Conservation (phyloP, 92 coral and sea anemone species). For the Porites rus region DNA sequence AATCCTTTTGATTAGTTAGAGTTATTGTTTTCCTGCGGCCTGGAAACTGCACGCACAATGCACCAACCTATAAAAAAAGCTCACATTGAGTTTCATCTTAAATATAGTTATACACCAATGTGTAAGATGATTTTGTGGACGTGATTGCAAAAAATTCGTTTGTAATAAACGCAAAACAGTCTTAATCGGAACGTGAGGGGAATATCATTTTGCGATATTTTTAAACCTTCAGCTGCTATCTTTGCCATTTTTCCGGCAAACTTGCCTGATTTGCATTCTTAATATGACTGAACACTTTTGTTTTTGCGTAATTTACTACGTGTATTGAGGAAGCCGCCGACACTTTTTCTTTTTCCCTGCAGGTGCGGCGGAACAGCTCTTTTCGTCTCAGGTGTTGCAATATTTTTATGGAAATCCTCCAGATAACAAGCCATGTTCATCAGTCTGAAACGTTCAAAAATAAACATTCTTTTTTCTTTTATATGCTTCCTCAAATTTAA, state of each 20-base stretch:
- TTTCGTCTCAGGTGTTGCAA: slow-evolving; percentile 28
- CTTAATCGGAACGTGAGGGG: background rate
- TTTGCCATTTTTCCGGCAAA: background rate
- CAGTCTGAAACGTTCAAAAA: background rate
- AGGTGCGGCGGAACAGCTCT: slow-evolving; percentile 50
- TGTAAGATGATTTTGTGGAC: background rate
- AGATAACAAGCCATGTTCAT: slow-evolving; percentile 18
- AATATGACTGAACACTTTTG: background rate
- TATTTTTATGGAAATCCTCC: slow-evolving; percentile 42
- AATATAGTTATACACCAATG: too few species aligned
- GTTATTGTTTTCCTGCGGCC: background rate
- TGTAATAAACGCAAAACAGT: too few species aligned
- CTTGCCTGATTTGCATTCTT: background rate
- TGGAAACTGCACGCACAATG: background rate
- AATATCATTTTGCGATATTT: background rate
- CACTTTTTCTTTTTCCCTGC: background rate
- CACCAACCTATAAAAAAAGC: too few species aligned
- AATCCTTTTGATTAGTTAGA: background rate
- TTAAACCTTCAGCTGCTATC: slow-evolving; percentile 14
- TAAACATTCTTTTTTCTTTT: background rate
- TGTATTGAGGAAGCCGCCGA: background rate
- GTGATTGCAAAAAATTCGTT: background rate
- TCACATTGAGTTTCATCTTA: background rate
- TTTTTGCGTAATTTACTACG: background rate
- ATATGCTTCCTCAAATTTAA: background rate